A percentile compares a stretch with the other conserved stretches of the same genome.
phyloP scores from a whole-genome alignment of 2,113 vertebrate species.

The Xiphias gladius region DNA sequence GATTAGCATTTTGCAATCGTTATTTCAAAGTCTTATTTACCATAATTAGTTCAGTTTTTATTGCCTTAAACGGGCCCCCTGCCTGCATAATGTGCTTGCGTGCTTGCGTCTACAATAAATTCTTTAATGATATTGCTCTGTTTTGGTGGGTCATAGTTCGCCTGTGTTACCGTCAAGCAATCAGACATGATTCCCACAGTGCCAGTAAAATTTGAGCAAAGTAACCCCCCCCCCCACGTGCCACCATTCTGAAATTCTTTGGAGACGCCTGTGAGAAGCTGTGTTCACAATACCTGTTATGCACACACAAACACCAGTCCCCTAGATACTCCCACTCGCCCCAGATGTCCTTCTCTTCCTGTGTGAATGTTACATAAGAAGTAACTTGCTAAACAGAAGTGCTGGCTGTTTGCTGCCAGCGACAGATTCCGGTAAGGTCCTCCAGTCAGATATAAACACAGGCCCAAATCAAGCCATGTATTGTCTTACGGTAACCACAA shows the following conservation, averaged over 20 bases:
- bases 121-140: not conserved
- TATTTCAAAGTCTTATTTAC: conserved; percentile 8
- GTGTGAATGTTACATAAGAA: conserved; percentile 47
- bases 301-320: not conserved
- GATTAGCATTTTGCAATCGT: not conserved
- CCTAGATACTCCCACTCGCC: conserved; percentile 23
- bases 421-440: conserved; percentile 50
- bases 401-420: conserved; percentile 38
- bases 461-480: not conserved
- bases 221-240: not conserved
- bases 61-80: conserved; percentile 5
- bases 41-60: conserved; percentile 5
- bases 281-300: not conserved
- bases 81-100: not conserved
- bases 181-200: not conserved
- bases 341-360: conserved; percentile 43
- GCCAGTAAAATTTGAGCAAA: not conserved
- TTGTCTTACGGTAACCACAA: conserved; percentile 15
- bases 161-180: conserved; percentile 1
- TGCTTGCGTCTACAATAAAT: not conserved
- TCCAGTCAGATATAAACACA: conserved; percentile 35
- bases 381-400: conserved; percentile 5
- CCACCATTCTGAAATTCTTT: not conserved
- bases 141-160: not conserved
- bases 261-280: not conserved